Percentiles rank a stretch among this genome's conserved stretches.
These are phyloP conservation scores for Protonibea diacanthus DNA, from an alignment of 2,797 vertebrate genomes.

Conservation along the genomic window DNA sequence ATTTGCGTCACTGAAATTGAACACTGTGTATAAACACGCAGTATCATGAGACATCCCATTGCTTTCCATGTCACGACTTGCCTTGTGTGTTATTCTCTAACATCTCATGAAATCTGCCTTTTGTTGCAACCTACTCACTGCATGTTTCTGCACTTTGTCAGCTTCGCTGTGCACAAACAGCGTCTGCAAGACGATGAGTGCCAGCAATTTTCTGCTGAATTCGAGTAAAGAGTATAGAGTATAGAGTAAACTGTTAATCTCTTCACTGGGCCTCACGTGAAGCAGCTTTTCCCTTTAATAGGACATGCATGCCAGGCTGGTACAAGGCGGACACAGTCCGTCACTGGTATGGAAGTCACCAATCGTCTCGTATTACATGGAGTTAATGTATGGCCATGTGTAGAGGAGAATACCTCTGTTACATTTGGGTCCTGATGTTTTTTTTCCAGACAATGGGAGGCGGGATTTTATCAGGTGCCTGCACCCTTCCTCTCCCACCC, in stretches of 20 bases:
- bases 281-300: conserved; percentile 67
- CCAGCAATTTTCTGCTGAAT: conserved; percentile 33
- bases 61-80: conserved; percentile 41
- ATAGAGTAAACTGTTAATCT: conserved; percentile 73
- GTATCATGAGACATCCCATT: conserved; percentile 7
- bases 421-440: conserved; percentile 50
- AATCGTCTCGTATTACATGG: neutral
- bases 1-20: conserved; percentile 46
- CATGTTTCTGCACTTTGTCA: conserved; percentile 17
- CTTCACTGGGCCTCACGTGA: conserved; percentile 67
- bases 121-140: conserved; percentile 9
- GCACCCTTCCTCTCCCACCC: conserved; percentile 66
- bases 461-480: conserved; percentile 67
- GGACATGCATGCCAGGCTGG: conserved; percentile 33
- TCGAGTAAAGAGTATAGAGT: conserved; percentile 60
- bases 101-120: conserved; percentile 18
- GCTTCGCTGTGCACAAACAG: conserved; percentile 12
- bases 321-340: conserved; percentile 58
- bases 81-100: conserved; percentile 15
- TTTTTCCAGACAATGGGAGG: conserved; percentile 72
- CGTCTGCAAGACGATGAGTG: neutral
- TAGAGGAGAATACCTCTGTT: conserved; percentile 30
- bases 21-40: conserved; percentile 9
- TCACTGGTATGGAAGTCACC: conserved; percentile 32
- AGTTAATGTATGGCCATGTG: conserved; percentile 26